Evolutionary conservation across 2,888 invertebrate species (phyloP).

Genomic region (Agonopterix arenella): DNA sequence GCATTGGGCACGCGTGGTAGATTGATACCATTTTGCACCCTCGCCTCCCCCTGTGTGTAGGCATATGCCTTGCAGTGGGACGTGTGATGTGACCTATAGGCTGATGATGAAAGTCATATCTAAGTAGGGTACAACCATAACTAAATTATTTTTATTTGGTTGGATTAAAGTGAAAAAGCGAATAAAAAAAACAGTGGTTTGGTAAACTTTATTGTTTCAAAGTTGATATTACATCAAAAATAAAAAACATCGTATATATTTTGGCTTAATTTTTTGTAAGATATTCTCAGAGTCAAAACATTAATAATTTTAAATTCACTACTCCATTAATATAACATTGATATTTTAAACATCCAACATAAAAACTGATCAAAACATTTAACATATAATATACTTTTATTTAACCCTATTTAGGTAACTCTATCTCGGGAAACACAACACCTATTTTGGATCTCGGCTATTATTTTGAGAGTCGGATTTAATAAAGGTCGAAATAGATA

Average conservation of each 20-base stretch:
- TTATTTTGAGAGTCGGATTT: slow-evolving; percentile 29
- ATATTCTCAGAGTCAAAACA: slow-evolving; percentile 54
- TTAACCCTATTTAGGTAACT: slow-evolving; percentile 28
- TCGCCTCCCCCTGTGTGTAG: no score
- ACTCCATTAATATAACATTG: slow-evolving; percentile 53
- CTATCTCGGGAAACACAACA: slow-evolving; percentile 56
- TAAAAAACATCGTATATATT: slow-evolving; percentile 39
- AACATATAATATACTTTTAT: slow-evolving; percentile 51
- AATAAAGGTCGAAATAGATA: slow-evolving; percentile 24
- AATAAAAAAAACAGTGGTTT: slow-evolving; percentile 5
- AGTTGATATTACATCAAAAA: slow-evolving; percentile 54
- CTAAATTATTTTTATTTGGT: no score
- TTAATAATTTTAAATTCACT: slow-evolving; percentile 48
- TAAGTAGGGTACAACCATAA: no score
- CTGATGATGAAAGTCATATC: no score
- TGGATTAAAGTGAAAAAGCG: slow-evolving; percentile 6
- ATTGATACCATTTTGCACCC: no score
- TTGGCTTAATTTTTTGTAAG: slow-evolving; percentile 35
- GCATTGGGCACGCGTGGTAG: no score
- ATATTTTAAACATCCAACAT: slow-evolving; percentile 52
- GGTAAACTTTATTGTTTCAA: slow-evolving; percentile 54
- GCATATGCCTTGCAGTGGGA: no score
- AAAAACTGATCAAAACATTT: slow-evolving; percentile 66
- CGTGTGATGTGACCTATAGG: no score
- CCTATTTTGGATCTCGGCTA: slow-evolving; percentile 34